These are phyloP conservation scores for Sciaenops ocellatus DNA, from an alignment of 2,797 vertebrate genomes.

Conservation along the genomic window DNA sequence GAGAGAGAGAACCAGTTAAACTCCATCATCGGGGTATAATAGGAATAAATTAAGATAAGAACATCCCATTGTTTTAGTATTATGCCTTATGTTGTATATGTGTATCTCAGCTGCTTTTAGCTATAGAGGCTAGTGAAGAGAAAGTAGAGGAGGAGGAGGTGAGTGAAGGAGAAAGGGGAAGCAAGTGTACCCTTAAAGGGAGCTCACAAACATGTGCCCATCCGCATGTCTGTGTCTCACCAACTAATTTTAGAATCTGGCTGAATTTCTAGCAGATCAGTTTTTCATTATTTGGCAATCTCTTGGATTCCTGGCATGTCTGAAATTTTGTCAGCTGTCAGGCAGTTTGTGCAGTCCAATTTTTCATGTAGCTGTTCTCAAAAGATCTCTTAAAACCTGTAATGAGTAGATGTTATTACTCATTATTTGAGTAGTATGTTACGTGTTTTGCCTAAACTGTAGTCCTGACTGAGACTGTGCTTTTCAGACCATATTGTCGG, in stretches of 20 bases:
- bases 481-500: slow-evolving; percentile 13
- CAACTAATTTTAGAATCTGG: neutral
- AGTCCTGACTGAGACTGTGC: neutral
- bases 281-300: neutral
- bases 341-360: neutral
- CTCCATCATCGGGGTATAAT: slow-evolving; percentile 36
- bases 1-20: slow-evolving; percentile 25
- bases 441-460: neutral
- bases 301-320: neutral
- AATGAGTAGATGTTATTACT: no score
- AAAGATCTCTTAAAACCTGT: no score
- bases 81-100: slow-evolving; percentile 23
- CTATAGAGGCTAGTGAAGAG: neutral
- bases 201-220: neutral
- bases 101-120: slow-evolving; percentile 18
- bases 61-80: slow-evolving; percentile 45
- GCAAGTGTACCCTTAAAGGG: neutral
- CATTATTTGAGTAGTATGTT: neutral
- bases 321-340: neutral
- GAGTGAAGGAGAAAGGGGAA: neutral
- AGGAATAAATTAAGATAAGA: slow-evolving; percentile 57
- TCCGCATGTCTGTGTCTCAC: neutral
- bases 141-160: neutral
- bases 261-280: neutral
- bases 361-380: neutral